Percentiles rank a stretch among this genome's conserved stretches.
Conservation (phyloP, 2,113 vertebrate species). For the Heliornis fulica region DNA sequence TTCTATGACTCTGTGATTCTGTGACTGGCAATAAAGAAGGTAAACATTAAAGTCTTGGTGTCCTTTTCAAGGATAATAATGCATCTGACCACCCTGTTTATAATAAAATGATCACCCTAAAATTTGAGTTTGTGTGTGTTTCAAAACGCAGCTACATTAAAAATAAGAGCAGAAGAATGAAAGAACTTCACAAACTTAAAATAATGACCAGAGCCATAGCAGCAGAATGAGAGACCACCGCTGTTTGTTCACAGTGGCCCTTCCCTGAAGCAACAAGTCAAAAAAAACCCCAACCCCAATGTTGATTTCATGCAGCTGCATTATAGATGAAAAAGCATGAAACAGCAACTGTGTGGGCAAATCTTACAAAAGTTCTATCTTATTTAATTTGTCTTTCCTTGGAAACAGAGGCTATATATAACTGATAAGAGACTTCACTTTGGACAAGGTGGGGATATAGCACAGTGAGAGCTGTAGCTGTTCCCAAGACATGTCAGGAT, state of each 20-base stretch:
- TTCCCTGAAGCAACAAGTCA: background rate
- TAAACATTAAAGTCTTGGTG: background rate
- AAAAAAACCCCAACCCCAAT: background rate
- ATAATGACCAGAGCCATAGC: background rate
- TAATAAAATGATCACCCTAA: background rate
- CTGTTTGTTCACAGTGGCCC: background rate
- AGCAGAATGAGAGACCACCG: background rate
- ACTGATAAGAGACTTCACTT: background rate
- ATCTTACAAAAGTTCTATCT: background rate
- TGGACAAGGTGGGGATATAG: rapidly evolving
- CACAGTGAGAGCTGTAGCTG: background rate
- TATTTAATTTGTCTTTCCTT: background rate
- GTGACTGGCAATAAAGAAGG: background rate
- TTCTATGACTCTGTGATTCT: too few relatives aligned
- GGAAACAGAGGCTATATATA: background rate
- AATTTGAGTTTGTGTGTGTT: background rate
- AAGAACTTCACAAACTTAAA: background rate
- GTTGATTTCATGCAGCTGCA: background rate
- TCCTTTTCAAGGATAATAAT: background rate
- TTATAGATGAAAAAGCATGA: background rate
- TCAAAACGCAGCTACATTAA: background rate
- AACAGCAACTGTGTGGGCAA: background rate
- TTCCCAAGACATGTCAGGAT: background rate
- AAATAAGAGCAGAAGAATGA: background rate
- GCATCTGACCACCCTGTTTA: background rate